Evolutionary conservation across 2,113 vertebrate genomes (phyloP), one percentile per base, ranked within the genome.

Genomic region (Nannobrachium achirus): DNA sequence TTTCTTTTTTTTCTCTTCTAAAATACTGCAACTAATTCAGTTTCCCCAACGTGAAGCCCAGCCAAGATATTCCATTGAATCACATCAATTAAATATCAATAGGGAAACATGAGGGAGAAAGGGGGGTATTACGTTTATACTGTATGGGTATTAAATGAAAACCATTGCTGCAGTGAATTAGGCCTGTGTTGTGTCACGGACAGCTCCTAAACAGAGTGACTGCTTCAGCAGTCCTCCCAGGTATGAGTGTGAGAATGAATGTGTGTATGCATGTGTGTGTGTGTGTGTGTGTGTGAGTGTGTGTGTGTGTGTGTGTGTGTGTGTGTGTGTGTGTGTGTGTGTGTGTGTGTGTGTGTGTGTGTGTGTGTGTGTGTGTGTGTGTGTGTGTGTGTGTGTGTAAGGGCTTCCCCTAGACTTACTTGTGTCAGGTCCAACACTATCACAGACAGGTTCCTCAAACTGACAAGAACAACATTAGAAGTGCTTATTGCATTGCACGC

Each of bases 171-270:
- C 46, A 61, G 64, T 68, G 20, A 61, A 72, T 41, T 2, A 40
- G 46, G 50, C 66, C 81, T 85, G 84, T 51, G 53, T 71, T 72
- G 44, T 82, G 69, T 85, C 70, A 85, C 48, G 40, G 55, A 76
- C 86, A 84, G 78, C 78, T 80, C 76, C 64, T 69, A 60, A 76
- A 71, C 63, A 11, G 3, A 69, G 14, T 6, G 73, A 61, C 68
- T 44, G 61, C 51, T 71, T 15, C 65, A 66, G 48, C 52, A 41
- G 64, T 71, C 63, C 67, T 71, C 50, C 63, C 63, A 79, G 75
- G 71, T 70, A 68, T n/a, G 59, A 60, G 33, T 62, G 52, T 52
- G 42, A 45, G 19, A 51, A 14, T 42, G 20, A 7, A 25, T 14
- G 14, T 42, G 62, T 19, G 49, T 48, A 6, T 16, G 52, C 52